Evolutionary conservation across 2,797 vertebrate species (phyloP).

Genomic region (Euphonia xanthogaster): DNA sequence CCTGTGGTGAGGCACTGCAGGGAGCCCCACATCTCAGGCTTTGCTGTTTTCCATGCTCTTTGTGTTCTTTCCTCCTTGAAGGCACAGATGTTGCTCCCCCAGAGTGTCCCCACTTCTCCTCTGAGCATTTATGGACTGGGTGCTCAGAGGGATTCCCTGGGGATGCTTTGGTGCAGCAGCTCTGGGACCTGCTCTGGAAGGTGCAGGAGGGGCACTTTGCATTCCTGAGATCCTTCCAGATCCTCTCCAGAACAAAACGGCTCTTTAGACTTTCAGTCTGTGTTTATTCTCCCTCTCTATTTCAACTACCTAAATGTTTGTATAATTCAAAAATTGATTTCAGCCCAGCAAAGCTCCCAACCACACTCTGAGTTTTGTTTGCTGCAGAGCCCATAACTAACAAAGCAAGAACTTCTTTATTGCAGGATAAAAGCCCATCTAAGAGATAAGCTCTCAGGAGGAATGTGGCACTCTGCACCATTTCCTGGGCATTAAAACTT

Average conservation of each 20-base stretch:
- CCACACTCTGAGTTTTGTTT: background rate
- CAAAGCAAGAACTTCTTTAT: background rate
- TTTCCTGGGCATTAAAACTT: background rate
- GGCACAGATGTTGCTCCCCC: background rate
- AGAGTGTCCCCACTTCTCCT: background rate
- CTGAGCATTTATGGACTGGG: rapidly evolving
- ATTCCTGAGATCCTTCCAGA: background rate
- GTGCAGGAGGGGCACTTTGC: background rate
- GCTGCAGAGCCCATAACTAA: background rate
- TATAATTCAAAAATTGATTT: background rate
- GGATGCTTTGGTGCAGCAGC: background rate
- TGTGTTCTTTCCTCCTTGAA: background rate
- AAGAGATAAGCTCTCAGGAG: background rate
- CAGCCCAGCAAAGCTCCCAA: background rate
- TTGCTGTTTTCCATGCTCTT: background rate
- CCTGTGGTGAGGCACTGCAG: background rate
- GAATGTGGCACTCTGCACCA: background rate
- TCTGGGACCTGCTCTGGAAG: background rate
- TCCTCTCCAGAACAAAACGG: background rate
- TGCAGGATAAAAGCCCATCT: background rate
- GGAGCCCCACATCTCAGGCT: background rate
- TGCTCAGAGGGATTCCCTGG: background rate
- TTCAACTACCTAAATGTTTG: background rate
- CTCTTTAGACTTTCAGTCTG: background rate
- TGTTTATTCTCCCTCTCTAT: background rate